A percentile compares a stretch with the other conserved stretches of the same genome.
Conservation (phyloP, 1,140 invertebrate species). For the Drosophila ambigua region DNA sequence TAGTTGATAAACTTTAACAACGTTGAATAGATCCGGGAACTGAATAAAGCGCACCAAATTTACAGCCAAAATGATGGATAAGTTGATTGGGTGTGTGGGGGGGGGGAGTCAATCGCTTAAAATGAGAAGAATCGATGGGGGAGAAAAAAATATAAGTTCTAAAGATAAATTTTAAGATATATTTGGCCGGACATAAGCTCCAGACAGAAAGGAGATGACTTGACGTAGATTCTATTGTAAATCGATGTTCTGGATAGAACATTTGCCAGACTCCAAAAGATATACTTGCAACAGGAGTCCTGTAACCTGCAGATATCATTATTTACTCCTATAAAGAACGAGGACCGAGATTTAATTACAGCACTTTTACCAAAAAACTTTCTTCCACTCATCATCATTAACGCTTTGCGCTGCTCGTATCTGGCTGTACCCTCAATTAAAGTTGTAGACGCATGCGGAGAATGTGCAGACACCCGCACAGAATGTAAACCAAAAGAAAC, state of each 20-base stretch:
- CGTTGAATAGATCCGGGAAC: conserved; percentile 18
- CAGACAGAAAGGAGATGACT: too few relatives aligned
- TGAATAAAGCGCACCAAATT: not conserved
- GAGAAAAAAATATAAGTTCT: too few relatives aligned
- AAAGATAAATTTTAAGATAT: too few relatives aligned
- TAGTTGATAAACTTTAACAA: conserved; percentile 43
- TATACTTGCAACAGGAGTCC: too few relatives aligned
- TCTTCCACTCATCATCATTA: conserved; percentile 24
- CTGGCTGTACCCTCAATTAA: not conserved
- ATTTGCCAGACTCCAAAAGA: not conserved
- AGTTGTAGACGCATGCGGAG: conserved; percentile 13
- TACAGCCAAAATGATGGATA: conserved; percentile 25
- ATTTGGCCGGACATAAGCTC: too few relatives aligned
- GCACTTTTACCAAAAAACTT: conserved; percentile 1
- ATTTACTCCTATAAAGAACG: too few relatives aligned
- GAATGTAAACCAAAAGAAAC: conserved; percentile 30
- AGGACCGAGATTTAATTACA: conserved; percentile 12
- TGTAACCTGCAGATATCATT: too few relatives aligned
- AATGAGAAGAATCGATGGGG: not conserved
- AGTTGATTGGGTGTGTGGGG: not conserved
- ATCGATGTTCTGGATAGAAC: too few relatives aligned
- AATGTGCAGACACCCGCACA: conserved; percentile 19
- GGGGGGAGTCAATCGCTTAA: not conserved
- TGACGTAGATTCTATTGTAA: too few relatives aligned
- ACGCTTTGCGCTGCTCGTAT: not conserved